Evolutionary conservation across 1,140 invertebrate genomes (phyloP), one percentile per base, ranked within the genome.

Genomic region (Caenorhabditis brenneri): DNA sequence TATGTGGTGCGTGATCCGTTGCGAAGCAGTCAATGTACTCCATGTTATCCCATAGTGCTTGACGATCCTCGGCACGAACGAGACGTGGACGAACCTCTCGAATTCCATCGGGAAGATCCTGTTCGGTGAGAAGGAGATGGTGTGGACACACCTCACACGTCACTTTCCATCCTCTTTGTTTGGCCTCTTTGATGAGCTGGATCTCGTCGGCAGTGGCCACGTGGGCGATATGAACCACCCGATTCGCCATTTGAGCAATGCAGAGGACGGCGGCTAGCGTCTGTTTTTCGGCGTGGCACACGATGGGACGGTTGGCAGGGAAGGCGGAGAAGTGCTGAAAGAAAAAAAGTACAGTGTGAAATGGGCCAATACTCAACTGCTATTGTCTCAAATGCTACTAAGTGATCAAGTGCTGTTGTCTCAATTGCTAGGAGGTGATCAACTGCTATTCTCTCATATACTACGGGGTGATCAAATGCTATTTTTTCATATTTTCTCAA

Each of bases 131-230:
- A 91, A 99, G 99, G 39, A 99, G 92, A 92, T 99, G 98, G 91
- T 99, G 98, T 0, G 98, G 98, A 88, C 95, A 95, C 2, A 99
- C 98, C 92, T 99, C 98, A 92, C 97, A 99, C 0, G 97, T 99
- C 39, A 88, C 94, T 85, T 94, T 93, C 9, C 97, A 91, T 29
- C 97, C 97, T 49, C 93, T 88, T 83, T 92, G 91, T 88, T 93
- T 93, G 6, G 93, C 93, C 12, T 90, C 87, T 86, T 90, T 90
- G 55, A 93, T 93, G 0, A 93, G 83, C 7, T 91, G 65, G 69
- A 93, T 93, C 91, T 98, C 97, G 91, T 98, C 96, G 91, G 95
- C 96, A 29, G 95, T 92, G 0, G 97, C 95, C 12, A 99, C 96
- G 90, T 99, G 98, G 88, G 96, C 98, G 85, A 99, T 94, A 91